These are phyloP conservation scores for Brienomyrus longianalis DNA, from an alignment of 2,113 vertebrate genomes.

Conservation along the genomic window DNA sequence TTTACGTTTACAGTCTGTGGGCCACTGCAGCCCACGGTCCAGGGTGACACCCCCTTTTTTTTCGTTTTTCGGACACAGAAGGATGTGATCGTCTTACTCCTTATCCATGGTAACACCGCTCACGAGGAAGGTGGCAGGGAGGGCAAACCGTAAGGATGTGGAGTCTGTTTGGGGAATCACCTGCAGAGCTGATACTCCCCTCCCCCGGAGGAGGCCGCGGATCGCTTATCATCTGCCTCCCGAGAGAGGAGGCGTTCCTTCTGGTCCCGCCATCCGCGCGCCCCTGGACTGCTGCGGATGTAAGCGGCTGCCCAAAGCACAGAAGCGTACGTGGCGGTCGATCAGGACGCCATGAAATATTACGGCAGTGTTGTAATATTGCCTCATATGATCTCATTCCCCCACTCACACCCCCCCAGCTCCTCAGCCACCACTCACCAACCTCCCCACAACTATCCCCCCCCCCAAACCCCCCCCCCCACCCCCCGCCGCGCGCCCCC, in stretches of 20 bases:
- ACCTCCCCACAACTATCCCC: no score
- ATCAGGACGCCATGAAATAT: constrained; percentile 51
- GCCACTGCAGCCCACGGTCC: constrained; percentile 46
- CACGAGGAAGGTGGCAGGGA: not conserved
- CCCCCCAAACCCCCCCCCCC: no score
- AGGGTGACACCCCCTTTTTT: not conserved
- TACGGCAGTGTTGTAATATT: constrained; percentile 35
- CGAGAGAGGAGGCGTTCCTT: not conserved
- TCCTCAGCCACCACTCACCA: no score
- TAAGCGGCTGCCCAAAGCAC: constrained; percentile 18
- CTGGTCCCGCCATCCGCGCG: not conserved
- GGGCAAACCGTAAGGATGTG: not conserved
- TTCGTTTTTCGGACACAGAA: not conserved
- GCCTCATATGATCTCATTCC: constrained; percentile 35
- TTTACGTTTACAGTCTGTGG: constrained; percentile 61
- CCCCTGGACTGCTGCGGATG: not conserved
- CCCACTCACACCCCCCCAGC: not conserved
- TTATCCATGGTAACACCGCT: not conserved
- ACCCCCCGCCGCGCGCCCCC: no score
- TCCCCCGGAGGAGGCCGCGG: not conserved
- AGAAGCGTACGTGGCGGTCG: constrained; percentile 24
- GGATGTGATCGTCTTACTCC: not conserved
- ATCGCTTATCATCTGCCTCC: not conserved
- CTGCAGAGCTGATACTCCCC: not conserved
- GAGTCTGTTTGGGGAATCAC: not conserved